A percentile compares a stretch with the other conserved stretches of the same genome.
These are phyloP conservation scores for Meloidogyne floridensis DNA, from an alignment of 1,140 invertebrate species.

Conservation along the genomic window DNA sequence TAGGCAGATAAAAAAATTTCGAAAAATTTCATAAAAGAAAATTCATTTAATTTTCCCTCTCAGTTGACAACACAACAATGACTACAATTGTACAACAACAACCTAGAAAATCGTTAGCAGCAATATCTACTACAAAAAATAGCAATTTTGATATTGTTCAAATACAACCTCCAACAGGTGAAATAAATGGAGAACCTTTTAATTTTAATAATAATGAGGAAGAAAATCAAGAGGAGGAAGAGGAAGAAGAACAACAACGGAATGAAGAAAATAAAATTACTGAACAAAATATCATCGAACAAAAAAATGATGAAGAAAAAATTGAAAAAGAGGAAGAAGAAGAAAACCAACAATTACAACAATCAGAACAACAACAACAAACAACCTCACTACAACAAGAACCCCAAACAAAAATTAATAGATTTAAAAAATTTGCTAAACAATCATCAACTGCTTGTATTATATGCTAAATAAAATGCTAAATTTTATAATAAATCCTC, in stretches of 20 bases:
- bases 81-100: neutral
- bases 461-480: neutral
- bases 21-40: too few species aligned
- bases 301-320: too few species aligned
- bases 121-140: neutral
- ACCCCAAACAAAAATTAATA: neutral
- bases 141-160: conserved; percentile 1
- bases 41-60: neutral
- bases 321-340: neutral
- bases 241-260: neutral
- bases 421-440: neutral
- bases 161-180: neutral
- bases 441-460: neutral
- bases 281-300: too few species aligned
- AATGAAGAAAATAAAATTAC: neutral
- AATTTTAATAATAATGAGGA: neutral
- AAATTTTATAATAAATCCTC: too few species aligned
- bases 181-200: conserved; percentile 1
- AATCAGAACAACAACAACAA: neutral
- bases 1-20: too few species aligned
- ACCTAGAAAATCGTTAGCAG: neutral
- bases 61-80: neutral
- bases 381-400: neutral
- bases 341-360: neutral
- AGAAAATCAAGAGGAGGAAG: neutral